Evolutionary conservation across 2,888 invertebrate genomes (phyloP).

Genomic region (Cyaniris semiargus): DNA sequence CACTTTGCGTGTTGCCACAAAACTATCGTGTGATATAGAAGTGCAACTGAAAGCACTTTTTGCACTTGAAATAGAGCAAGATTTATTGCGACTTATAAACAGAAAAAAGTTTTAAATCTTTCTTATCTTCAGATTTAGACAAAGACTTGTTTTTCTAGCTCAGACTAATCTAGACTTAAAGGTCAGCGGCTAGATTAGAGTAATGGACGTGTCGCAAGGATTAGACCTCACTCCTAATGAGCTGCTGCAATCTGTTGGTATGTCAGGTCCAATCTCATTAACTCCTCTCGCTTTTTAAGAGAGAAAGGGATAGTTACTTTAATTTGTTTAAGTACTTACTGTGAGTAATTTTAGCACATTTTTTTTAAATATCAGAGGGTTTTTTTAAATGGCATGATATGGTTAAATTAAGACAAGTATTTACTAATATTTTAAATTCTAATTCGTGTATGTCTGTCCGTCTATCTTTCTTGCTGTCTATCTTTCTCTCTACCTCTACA

Average conservation of each 20-base stretch:
- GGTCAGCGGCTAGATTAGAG: conserved; percentile 8
- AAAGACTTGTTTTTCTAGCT: background rate
- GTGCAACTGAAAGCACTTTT: background rate
- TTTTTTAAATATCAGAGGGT: too few relatives aligned
- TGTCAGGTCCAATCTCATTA: conserved; percentile 12
- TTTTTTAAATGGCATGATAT: too few relatives aligned
- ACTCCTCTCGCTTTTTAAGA: background rate
- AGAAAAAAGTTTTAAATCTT: background rate
- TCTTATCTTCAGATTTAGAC: background rate
- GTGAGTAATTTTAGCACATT: background rate
- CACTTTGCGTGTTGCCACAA: background rate
- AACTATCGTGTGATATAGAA: background rate
- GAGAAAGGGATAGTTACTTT: background rate
- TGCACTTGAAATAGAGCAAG: background rate
- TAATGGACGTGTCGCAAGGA: conserved; percentile 11
- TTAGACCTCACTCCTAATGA: conserved; percentile 9
- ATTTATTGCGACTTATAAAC: too few relatives aligned
- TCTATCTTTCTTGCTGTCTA: too few relatives aligned
- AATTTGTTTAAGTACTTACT: background rate
- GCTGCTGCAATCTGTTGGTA: background rate
- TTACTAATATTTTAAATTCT: too few relatives aligned
- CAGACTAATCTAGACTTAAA: background rate
- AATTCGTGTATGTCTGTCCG: too few relatives aligned
- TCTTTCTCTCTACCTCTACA: too few relatives aligned
- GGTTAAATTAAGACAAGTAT: too few relatives aligned